phyloP scores from a whole-genome alignment of 2,888 invertebrate species.

The Anaspis maculata region DNA sequence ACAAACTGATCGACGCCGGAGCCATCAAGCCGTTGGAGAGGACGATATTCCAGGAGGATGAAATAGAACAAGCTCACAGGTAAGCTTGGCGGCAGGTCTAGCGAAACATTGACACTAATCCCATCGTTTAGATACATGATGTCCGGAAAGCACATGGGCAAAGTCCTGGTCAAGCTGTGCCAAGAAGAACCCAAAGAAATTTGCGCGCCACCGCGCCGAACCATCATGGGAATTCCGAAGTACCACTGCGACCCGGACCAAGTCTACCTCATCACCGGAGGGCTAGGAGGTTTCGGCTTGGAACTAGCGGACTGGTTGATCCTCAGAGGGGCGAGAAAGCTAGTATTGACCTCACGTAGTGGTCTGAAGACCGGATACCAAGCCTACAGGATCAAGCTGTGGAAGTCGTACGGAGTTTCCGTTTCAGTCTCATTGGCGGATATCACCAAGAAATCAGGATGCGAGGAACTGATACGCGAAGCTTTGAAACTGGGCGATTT shows the following conservation, averaged over 20 bases:
- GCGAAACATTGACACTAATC: no score
- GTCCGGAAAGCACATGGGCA: constrained; percentile 53
- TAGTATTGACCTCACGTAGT: constrained; percentile 51
- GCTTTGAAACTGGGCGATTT: constrained; percentile 56
- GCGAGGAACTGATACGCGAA: constrained; percentile 55
- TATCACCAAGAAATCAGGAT: constrained; percentile 58
- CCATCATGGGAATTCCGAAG: constrained; percentile 39
- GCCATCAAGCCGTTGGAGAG: constrained; percentile 60
- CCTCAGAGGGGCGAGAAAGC: constrained; percentile 48
- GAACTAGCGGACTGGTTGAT: constrained; percentile 43
- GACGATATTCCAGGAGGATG: constrained; percentile 54
- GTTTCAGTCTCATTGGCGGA: constrained; percentile 61
- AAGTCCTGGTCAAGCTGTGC: constrained; percentile 32
- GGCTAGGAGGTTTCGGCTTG: constrained; percentile 56
- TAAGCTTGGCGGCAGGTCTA: no score
- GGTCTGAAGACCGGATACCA: constrained; percentile 55
- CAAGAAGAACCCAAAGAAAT: constrained; percentile 27
- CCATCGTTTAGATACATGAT: constrained; percentile 38
- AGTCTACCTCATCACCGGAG: constrained; percentile 42
- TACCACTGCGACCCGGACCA: constrained; percentile 12
- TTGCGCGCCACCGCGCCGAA: background rate
- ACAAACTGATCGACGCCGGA: constrained; percentile 36
- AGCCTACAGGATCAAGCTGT: constrained; percentile 8
- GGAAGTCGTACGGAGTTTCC: constrained; percentile 48
- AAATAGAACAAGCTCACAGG: constrained; percentile 66